A percentile compares a stretch with the other conserved stretches of the same genome.
These are phyloP conservation scores for Limenitis camilla DNA, from an alignment of 2,888 invertebrate species.

Conservation along the genomic window DNA sequence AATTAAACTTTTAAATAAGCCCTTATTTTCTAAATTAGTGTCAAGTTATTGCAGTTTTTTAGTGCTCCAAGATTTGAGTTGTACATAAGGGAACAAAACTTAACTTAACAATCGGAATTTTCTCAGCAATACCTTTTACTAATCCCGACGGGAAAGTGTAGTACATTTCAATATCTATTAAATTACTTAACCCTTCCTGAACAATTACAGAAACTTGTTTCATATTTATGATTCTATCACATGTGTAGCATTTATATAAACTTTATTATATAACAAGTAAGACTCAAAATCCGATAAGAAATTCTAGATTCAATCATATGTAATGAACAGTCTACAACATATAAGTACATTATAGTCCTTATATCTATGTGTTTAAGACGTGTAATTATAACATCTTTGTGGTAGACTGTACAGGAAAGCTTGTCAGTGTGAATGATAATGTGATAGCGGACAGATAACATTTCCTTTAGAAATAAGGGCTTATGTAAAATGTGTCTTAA, in stretches of 20 bases:
- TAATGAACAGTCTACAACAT: slow-evolving; percentile 1
- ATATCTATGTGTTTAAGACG: background rate
- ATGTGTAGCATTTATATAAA: background rate
- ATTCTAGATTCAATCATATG: slow-evolving; percentile 1
- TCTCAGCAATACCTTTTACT: background rate
- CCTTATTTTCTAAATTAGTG: too few species aligned
- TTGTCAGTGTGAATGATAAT: slow-evolving; percentile 40
- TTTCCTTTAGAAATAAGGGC: slow-evolving; percentile 30
- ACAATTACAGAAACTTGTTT: slow-evolving; percentile 23
- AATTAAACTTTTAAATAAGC: too few species aligned
- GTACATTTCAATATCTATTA: slow-evolving; percentile 15
- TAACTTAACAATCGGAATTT: background rate
- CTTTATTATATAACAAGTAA: background rate
- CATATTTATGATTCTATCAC: slow-evolving; percentile 15
- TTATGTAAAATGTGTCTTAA: slow-evolving; percentile 20
- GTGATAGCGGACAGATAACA: slow-evolving; percentile 33
- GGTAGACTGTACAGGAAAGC: slow-evolving; percentile 31
- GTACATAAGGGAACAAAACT: too few species aligned
- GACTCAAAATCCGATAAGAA: background rate
- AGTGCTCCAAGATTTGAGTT: too few species aligned
- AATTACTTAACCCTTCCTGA: slow-evolving; percentile 22
- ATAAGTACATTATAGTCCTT: background rate
- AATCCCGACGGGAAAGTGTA: background rate
- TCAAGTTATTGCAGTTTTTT: too few species aligned
- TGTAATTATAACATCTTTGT: background rate